A percentile compares a stretch with the other conserved stretches of the same genome.
These are phyloP conservation scores for Limnephilus auricula DNA, from an alignment of 2,888 invertebrate species.

Conservation along the genomic window DNA sequence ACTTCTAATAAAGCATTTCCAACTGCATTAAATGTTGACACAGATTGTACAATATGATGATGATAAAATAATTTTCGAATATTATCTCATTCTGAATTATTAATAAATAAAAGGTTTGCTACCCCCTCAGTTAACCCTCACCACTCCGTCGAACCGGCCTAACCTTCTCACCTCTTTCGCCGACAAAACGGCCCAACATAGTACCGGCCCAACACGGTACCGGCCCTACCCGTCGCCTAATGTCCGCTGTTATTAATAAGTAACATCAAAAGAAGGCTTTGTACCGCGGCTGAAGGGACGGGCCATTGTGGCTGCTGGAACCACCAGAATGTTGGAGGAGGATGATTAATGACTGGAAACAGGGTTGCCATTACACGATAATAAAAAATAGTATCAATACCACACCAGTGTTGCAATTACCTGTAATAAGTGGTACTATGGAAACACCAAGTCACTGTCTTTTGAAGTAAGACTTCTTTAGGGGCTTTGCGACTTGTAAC, in stretches of 20 bases:
- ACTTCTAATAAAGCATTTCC: too few species aligned
- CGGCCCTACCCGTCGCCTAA: background rate
- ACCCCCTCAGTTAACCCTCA: background rate
- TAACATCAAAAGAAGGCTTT: constrained; percentile 13
- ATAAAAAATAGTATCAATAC: too few species aligned
- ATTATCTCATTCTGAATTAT: too few species aligned
- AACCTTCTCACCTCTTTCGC: background rate
- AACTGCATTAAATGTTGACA: too few species aligned
- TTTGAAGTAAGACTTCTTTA: too few species aligned
- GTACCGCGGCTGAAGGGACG: background rate
- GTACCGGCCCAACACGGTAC: background rate
- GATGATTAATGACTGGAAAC: background rate
- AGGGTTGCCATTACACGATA: background rate
- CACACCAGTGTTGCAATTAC: too few species aligned
- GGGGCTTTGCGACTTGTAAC: too few species aligned
- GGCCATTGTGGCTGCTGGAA: background rate
- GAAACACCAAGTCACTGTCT: too few species aligned
- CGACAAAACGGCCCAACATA: background rate
- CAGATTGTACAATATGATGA: too few species aligned
- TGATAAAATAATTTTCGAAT: too few species aligned
- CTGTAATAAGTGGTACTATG: too few species aligned
- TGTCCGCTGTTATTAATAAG: constrained; percentile 13
- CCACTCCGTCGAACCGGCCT: background rate
- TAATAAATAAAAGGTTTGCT: background rate
- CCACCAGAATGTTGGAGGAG: background rate